Conservation (phyloP, 2,113 vertebrate genomes). For the Collichthys lucidus region DNA sequence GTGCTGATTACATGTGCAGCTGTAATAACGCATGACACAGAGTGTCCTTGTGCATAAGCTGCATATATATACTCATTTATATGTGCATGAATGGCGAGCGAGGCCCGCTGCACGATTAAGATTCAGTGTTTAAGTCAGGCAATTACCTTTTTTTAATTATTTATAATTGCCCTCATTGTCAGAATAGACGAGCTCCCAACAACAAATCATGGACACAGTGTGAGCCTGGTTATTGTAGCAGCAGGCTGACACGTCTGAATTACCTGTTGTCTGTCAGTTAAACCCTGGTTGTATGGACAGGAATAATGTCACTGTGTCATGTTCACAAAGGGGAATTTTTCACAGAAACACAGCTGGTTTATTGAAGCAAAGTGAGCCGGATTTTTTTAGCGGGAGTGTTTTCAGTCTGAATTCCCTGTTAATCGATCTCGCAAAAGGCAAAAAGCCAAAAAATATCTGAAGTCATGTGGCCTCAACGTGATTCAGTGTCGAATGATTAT, state of each 20-base stretch:
- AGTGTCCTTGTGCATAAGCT: conserved; percentile 9
- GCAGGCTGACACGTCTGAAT: conserved; percentile 8
- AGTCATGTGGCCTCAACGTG: not conserved
- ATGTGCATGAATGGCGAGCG: not conserved
- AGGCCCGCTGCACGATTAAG: not conserved
- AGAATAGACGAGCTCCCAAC: not conserved
- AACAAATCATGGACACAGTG: not conserved
- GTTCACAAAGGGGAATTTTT: not conserved
- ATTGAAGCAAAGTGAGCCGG: not conserved
- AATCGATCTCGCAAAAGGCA: not conserved
- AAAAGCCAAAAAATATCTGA: not conserved
- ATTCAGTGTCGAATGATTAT: not conserved
- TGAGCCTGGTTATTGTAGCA: not conserved
- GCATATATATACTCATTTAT: not conserved
- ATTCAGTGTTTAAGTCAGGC: not conserved
- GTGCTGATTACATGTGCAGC: conserved; percentile 19
- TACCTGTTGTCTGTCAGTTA: not conserved
- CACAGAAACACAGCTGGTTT: not conserved
- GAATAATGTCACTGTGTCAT: too few species aligned
- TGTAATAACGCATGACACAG: conserved; percentile 6
- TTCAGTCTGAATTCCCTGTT: not conserved
- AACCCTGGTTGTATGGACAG: conserved; percentile 15
- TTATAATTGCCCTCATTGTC: not conserved
- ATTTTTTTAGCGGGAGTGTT: not conserved
- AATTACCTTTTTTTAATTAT: not conserved